A percentile compares a stretch with the other conserved stretches of the same genome.
These are phyloP conservation scores for Psephotus haematonotus DNA, from an alignment of 2,113 vertebrate genomes.

Conservation along the genomic window DNA sequence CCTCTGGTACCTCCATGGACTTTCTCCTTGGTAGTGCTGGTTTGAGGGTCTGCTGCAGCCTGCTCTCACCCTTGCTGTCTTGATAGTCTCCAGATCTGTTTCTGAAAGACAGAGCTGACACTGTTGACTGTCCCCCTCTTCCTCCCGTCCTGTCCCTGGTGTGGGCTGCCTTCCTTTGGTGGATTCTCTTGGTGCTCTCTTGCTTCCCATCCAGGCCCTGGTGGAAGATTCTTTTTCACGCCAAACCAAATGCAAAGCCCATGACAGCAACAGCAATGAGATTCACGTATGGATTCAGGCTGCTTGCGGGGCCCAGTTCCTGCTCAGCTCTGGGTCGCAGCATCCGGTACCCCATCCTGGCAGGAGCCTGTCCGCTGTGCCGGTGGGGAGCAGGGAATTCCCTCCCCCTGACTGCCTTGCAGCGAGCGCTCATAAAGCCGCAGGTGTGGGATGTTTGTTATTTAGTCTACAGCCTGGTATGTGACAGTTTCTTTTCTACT, in stretches of 20 bases:
- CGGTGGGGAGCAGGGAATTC: slow-evolving; percentile 55
- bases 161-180: not conserved
- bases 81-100: not conserved
- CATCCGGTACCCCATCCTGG: slow-evolving; percentile 21
- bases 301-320: rapidly evolving
- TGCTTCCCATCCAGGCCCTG: not conserved
- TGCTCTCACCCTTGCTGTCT: not conserved
- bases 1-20: not conserved
- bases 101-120: not conserved
- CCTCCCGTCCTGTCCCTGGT: not conserved
- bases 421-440: slow-evolving; percentile 78
- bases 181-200: not conserved
- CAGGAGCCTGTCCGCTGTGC: not conserved
- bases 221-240: not conserved
- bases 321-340: not conserved
- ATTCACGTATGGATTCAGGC: not conserved
- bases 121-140: not conserved
- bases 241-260: not conserved
- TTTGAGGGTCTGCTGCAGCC: not conserved
- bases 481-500: slow-evolving; percentile 78
- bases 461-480: slow-evolving; percentile 85
- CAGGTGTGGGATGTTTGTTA: slow-evolving; percentile 87
- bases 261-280: not conserved
- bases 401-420: slow-evolving; percentile 30
- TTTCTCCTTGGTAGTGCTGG: not conserved